Percentiles rank a stretch among this genome's conserved stretches.
phyloP scores from a whole-genome alignment of 92 coral and sea anemone species.

The Meandrina meandrites region DNA sequence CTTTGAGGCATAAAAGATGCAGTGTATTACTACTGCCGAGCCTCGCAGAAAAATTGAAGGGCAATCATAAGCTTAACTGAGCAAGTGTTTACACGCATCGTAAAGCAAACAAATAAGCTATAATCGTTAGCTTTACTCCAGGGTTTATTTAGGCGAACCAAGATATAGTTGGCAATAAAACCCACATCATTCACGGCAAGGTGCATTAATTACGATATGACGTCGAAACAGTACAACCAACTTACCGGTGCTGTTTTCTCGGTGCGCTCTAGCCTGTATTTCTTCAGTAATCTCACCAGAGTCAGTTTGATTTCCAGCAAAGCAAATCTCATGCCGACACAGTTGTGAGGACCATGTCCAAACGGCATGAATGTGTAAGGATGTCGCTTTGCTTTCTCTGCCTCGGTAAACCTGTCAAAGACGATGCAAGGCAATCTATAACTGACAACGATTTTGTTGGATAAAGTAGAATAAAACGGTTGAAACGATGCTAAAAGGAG shows the following conservation, averaged over 20 bases:
- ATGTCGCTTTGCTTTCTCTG: conserved; percentile 44
- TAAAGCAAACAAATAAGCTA: too few relatives aligned
- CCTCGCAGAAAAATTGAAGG: background rate
- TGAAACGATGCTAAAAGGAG: too few relatives aligned
- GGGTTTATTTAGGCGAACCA: too few relatives aligned
- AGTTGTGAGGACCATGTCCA: conserved; percentile 39
- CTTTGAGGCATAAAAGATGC: too few relatives aligned
- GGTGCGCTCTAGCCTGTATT: conserved; percentile 29
- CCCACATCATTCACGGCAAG: too few relatives aligned
- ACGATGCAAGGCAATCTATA: too few relatives aligned
- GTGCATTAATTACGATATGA: too few relatives aligned
- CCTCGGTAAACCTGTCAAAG: conserved; percentile 27
- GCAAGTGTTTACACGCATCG: too few relatives aligned
- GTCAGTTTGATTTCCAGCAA: conserved; percentile 48
- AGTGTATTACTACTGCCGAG: too few relatives aligned
- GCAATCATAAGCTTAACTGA: too few relatives aligned
- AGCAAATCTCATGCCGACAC: conserved; percentile 47
- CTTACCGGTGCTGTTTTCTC: conserved; percentile 38
- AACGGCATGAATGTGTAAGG: conserved; percentile 40
- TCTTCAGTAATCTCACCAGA: conserved; percentile 33
- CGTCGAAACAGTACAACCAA: background rate
- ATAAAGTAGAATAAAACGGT: background rate
- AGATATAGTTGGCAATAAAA: too few relatives aligned
- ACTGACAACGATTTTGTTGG: background rate
- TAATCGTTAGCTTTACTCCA: too few relatives aligned